Base-by-base conservation (phyloP, 92 coral and sea anemone genomes). In the Desmophyllum pertusum region DNA sequence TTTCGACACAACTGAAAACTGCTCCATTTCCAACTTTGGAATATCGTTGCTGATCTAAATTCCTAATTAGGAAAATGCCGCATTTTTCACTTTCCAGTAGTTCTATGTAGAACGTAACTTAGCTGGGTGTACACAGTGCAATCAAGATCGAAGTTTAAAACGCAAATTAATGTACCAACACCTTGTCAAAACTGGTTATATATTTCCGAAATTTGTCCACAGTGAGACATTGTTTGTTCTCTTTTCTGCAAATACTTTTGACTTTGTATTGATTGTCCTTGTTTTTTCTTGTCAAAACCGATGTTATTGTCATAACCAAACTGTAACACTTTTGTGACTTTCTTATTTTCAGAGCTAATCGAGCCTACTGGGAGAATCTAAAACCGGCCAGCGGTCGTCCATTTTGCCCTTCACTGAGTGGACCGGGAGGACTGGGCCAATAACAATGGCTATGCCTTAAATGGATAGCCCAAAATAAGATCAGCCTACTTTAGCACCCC, bases 301-400 rank as follows among this genome's bases (percentile, higher is more conserved):
- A 43, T 10, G 13, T 43, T 43, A 11, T 46, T 6, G 15, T 46
- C 52, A 46, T 46, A 46, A 15, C 11, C 52, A 13, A n/a, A 55
- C 63, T 55, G 63, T n/a, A n/a, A 52, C 59, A 3, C 27, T 25
- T 27, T 25, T 30, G 41, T 14, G 23, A 65, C 33, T 36, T 71
- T 21, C 23, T 25, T n/a, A n/a, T 23, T n/a, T 51, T 36, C 71
- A 87, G 91, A 33, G 91, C 91, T 37, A 61, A 66, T 53, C 81
- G 90, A 17, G 68, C 64, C 59, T 87, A 53, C 70, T 87, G 90
- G 90, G 90, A 87, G 81, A 87, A 72, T 30, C 77, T 80, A 27
- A 77, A 80, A 46, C 90, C 90, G 27, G 62, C 90, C 30, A 80
- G 63, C 67, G 90, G 90, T n/a, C 79, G 90, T 46, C 90, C 90